Evolutionary conservation across 2,113 vertebrate species (phyloP).

Genomic region (Zapornia atra): DNA sequence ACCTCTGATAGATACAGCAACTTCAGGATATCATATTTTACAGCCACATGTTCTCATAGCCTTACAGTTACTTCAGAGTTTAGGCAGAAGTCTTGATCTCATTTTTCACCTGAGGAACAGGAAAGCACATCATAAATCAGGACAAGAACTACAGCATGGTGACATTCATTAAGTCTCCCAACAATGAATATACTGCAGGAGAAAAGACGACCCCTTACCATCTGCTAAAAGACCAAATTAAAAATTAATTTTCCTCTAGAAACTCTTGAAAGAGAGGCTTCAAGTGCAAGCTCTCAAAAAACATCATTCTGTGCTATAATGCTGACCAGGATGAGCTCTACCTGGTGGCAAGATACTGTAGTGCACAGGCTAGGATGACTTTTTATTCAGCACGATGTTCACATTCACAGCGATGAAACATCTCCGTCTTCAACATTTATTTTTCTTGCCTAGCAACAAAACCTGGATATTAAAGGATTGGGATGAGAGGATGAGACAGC

Average conservation of each 20-base stretch:
- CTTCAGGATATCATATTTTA: background rate
- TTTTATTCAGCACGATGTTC: background rate
- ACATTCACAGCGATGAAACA: background rate
- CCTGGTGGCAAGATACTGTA: conserved; percentile 25
- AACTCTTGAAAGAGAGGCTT: background rate
- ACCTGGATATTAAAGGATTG: background rate
- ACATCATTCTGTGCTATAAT: rapidly evolving
- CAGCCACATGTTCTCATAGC: background rate
- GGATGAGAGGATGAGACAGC: rapidly evolving
- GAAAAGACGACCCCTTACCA: background rate
- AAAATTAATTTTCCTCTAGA: background rate
- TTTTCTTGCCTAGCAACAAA: background rate
- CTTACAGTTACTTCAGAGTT: background rate
- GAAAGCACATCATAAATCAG: background rate
- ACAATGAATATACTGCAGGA: background rate
- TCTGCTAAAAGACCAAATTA: background rate
- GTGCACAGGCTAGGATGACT: background rate
- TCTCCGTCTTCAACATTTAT: background rate
- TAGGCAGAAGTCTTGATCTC: background rate
- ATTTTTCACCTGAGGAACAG: background rate
- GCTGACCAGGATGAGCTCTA: conserved; percentile 33
- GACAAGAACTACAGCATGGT: background rate
- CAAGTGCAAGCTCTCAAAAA: background rate
- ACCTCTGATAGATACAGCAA: background rate
- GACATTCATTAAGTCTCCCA: background rate